These are phyloP conservation scores for Vanacampus margaritifer DNA, from an alignment of 2,113 vertebrate genomes.

Conservation along the genomic window DNA sequence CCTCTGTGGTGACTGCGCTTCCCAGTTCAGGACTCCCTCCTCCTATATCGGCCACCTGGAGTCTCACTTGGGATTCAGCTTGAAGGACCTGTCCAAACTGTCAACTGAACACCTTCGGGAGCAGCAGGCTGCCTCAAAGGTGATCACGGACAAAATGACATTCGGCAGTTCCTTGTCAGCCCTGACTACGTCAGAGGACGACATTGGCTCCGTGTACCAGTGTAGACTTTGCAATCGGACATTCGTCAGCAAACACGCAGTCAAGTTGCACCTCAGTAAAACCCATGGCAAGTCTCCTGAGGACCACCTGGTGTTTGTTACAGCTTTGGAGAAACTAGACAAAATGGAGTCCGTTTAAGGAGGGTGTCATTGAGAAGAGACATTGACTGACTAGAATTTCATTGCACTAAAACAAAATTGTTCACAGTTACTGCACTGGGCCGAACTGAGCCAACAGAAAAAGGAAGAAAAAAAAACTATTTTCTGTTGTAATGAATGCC, in stretches of 20 bases:
- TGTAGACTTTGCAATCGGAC: constrained; percentile 99
- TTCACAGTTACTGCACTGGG: constrained; percentile 89
- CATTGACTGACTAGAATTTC: constrained; percentile 84
- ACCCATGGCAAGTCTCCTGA: constrained; percentile 99
- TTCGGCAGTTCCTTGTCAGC: constrained; percentile 68
- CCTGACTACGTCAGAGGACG: constrained; percentile 84
- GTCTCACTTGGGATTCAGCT: constrained; percentile 97
- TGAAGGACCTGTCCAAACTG: constrained; percentile 99
- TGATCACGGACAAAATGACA: constrained; percentile 90
- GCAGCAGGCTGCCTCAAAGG: constrained; percentile 94
- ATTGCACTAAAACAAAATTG: constrained; percentile 84
- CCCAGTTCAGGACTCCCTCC: constrained; percentile 99
- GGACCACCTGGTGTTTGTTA: constrained; percentile 99
- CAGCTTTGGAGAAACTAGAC: constrained; percentile 95
- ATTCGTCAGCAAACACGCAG: constrained; percentile 98
- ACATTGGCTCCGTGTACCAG: constrained; percentile 94
- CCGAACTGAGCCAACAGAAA: constrained; percentile 88
- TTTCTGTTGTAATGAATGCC: constrained; percentile 86
- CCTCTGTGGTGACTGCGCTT: constrained; percentile 99
- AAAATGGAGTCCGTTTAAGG: constrained; percentile 64
- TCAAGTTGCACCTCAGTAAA: constrained; percentile 99
- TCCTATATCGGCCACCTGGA: constrained; percentile 96
- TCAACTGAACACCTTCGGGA: constrained; percentile 94
- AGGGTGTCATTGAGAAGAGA: constrained; percentile 71
- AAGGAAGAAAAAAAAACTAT: constrained; percentile 80